Evolutionary conservation across 1,140 invertebrate genomes (phyloP).

Genomic region (Tetramorium parvispinum): DNA sequence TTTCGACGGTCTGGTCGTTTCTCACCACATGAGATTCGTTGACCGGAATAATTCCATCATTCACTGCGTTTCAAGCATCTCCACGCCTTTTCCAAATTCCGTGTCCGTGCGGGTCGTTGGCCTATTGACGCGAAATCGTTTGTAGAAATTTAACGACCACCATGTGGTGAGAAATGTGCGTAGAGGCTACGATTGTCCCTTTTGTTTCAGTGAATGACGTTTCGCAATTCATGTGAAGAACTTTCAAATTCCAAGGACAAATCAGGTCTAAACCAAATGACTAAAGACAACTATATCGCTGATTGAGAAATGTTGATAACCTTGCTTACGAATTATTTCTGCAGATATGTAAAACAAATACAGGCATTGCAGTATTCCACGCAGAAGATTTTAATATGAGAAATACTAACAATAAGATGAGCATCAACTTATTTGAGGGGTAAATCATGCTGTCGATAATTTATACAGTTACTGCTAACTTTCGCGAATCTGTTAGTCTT

Average conservation of each 20-base stretch:
- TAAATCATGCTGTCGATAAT: constrained; percentile 4
- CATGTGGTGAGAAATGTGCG: constrained; percentile 6
- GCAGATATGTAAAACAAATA: not conserved
- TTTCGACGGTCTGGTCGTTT: constrained; percentile 9
- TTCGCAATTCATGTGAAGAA: not conserved
- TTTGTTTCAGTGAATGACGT: constrained; percentile 25
- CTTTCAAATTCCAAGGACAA: not conserved
- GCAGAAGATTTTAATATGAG: not conserved
- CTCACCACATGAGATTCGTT: constrained; percentile 31
- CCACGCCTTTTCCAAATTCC: constrained; percentile 51
- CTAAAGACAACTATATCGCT: not conserved
- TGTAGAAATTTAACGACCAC: constrained; percentile 56
- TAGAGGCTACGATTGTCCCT: not conserved
- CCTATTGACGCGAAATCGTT: constrained; percentile 47
- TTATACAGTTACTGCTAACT: not conserved
- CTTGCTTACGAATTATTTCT: not conserved
- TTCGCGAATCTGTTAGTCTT: not conserved
- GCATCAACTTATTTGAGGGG: not conserved
- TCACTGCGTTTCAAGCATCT: constrained; percentile 28
- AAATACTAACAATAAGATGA: not conserved
- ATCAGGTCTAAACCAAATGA: not conserved
- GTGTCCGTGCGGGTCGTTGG: constrained; percentile 14
- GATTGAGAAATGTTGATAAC: not conserved
- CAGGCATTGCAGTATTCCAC: not conserved
- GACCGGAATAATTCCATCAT: constrained; percentile 59